These are phyloP conservation scores for Lucilia cuprina DNA, from an alignment of 1,140 invertebrate genomes.

Conservation along the genomic window DNA sequence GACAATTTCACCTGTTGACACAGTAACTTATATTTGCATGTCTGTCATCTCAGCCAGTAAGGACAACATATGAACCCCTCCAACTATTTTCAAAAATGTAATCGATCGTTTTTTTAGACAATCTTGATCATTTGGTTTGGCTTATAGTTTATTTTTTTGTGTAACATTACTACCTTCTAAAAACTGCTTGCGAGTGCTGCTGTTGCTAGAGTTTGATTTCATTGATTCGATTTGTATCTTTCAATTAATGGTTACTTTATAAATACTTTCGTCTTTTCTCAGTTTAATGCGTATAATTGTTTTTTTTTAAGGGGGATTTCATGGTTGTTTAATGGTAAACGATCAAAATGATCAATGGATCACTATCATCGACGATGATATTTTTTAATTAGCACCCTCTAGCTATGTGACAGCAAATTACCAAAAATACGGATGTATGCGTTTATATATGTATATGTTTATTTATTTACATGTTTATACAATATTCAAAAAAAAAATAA, in stretches of 20 bases:
- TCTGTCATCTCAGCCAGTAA: background rate
- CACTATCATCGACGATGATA: constrained; percentile 25
- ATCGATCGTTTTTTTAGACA: constrained; percentile 18
- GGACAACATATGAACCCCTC: background rate
- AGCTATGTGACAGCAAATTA: background rate
- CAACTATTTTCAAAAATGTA: background rate
- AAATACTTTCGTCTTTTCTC: background rate
- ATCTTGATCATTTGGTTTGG: constrained; percentile 5
- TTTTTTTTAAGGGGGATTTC: constrained; percentile 25
- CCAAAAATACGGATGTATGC: background rate
- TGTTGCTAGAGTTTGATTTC: constrained; percentile 1
- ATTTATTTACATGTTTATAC: too few species aligned
- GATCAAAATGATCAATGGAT: constrained; percentile 22
- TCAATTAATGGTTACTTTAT: constrained; percentile 33
- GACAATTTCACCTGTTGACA: constrained; percentile 62
- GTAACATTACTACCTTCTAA: background rate
- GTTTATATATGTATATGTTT: too few species aligned
- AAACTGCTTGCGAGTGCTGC: background rate
- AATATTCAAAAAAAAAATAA: too few species aligned
- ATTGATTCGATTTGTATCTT: constrained; percentile 31
- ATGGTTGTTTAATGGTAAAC: constrained; percentile 19
- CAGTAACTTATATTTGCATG: constrained; percentile 61
- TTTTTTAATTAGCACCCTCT: constrained; percentile 32
- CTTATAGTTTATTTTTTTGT: background rate
- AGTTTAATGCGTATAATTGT: constrained; percentile 14